Evolutionary conservation across 2,113 vertebrate genomes (phyloP).

Genomic region (Scartelaos histophorus): DNA sequence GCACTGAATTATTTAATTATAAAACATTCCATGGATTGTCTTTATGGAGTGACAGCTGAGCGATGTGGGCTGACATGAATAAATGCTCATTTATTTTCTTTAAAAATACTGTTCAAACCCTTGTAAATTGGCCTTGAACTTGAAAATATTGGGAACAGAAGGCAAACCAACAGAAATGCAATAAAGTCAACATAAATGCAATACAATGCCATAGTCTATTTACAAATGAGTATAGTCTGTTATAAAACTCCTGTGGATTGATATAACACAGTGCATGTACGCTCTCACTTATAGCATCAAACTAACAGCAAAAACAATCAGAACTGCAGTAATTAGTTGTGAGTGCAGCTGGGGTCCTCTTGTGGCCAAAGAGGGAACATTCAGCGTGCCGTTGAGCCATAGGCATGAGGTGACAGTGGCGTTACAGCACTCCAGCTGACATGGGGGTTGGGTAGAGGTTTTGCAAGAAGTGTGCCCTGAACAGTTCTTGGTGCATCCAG

Average conservation of each 20-base stretch:
- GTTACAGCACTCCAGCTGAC: slow-evolving; percentile 80
- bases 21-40: no score
- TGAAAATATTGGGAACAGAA: background rate
- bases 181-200: background rate
- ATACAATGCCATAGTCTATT: slow-evolving; percentile 5
- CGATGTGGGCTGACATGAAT: slow-evolving; percentile 1
- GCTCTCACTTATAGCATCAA: slow-evolving; percentile 35
- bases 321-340: slow-evolving; percentile 37
- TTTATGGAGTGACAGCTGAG: background rate
- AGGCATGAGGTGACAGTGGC: slow-evolving; percentile 76
- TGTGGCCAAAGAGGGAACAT: slow-evolving; percentile 58
- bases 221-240: slow-evolving; percentile 20
- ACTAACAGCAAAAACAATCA: slow-evolving; percentile 43
- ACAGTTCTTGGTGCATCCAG: slow-evolving; percentile 75
- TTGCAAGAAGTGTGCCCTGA: slow-evolving; percentile 54
- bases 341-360: slow-evolving; percentile 21
- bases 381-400: slow-evolving; percentile 73
- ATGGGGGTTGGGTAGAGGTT: slow-evolving; percentile 25
- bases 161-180: slow-evolving; percentile 11
- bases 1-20: no score
- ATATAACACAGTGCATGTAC: slow-evolving; percentile 8
- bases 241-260: slow-evolving; percentile 14
- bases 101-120: slow-evolving; percentile 44
- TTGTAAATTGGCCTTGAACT: slow-evolving; percentile 31
- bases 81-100: background rate